Evolutionary conservation across 2,113 vertebrate genomes (phyloP).

Genomic region (Peromyscus leucopus): DNA sequence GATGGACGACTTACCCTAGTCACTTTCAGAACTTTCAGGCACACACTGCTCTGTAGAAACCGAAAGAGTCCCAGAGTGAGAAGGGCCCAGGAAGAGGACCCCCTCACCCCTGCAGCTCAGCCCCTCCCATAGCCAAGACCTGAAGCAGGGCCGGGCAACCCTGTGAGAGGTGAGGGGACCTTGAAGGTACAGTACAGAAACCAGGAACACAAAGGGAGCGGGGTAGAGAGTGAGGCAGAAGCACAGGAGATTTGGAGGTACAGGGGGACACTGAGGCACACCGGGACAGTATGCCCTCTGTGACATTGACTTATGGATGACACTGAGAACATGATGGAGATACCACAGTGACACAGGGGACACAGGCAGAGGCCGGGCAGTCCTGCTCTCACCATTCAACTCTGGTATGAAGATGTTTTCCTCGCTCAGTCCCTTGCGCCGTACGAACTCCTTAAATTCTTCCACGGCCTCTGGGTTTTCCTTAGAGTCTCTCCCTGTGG

Average conservation of each 20-base stretch:
- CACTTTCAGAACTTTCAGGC: neutral
- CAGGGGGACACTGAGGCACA: neutral
- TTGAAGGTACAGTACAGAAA: neutral
- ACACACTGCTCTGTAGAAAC: neutral
- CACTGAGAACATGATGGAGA: neutral
- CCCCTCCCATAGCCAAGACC: neutral
- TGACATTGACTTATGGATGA: neutral
- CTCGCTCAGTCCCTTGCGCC: accelerated
- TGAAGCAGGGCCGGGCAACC: neutral
- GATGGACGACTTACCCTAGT: neutral
- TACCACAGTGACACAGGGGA: neutral
- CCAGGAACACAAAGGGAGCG: neutral
- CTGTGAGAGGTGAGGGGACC: neutral
- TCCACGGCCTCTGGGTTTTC: neutral
- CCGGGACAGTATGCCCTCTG: neutral
- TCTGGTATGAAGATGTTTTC: neutral
- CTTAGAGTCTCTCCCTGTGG: neutral
- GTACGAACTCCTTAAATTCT: neutral
- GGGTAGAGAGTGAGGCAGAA: neutral
- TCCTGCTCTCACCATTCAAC: neutral
- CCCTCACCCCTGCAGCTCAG: neutral
- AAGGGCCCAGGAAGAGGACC: no score
- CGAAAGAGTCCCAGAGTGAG: neutral
- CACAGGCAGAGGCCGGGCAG: neutral
- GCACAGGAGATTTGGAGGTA: neutral